Base-by-base conservation (phyloP, 2,113 vertebrate genomes). In the Asarcornis scutulata region DNA sequence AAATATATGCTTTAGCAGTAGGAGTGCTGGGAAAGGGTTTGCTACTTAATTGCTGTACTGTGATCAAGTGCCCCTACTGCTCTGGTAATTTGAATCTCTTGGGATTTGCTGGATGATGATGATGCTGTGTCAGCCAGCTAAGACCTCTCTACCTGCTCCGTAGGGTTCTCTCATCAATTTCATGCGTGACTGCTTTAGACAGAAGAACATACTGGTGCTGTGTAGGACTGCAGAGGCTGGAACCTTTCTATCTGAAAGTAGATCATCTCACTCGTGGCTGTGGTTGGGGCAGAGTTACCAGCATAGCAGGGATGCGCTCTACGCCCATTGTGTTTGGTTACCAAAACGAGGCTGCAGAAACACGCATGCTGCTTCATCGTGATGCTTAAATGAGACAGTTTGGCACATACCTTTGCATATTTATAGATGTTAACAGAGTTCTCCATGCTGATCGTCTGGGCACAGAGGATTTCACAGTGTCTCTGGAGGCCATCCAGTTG, bases 391-490 rank as follows among this genome's bases (percentile, higher is more conserved):
- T 0, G 11, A n/a, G 48, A 46, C 20, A 4, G 17, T 10, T 12
- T 40, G 46, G 50, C 11, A 40, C 2, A 0, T 97, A 99, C 99
- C 99, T 99, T 99, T 71, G 99, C 99, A 1, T 98, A 99, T 96
- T 98, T 99, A 97, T 99, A 99, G 98, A 99, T 98, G 97, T 79
- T 98, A 63, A 99, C 98, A 1, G 98, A 99, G 34, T 98, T 99
- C 52, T 99, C 99, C 90, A 98, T 97, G 86, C 93, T 98, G 95
- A 99, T 99, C 73, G 97, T 98, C 92, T 98, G 98, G 82, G 99
- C 98, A 88, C 99, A 99, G 90, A 99, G 97, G 95, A 99, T 98
- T 96, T 99, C 99, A 83, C 99, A 99, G 97, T 99, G 99, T 93
- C 98, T 97, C 98, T 99, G 99, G 56, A 99, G 98, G 63, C 98